phyloP scores from a whole-genome alignment of 2,888 invertebrate species.

The Erebia ligea region DNA sequence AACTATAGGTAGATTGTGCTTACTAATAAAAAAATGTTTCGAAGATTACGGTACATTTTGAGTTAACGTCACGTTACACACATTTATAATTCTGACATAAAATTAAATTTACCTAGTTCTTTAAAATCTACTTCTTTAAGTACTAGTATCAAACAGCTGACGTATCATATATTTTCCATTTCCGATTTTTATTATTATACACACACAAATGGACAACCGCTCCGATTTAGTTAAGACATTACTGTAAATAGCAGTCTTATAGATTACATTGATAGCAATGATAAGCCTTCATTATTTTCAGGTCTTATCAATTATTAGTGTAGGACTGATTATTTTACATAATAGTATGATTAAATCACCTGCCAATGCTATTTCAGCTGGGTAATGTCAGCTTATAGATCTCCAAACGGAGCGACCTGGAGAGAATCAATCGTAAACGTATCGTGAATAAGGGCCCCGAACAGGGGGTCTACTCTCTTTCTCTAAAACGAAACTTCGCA shows the following conservation, averaged over 20 bases:
- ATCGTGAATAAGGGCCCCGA: no score
- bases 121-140: not conserved
- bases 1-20: not conserved
- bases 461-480: no score
- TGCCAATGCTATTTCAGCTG: conserved; percentile 18
- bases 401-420: not conserved
- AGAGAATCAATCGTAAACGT: no score
- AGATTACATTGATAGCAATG: conserved; percentile 46
- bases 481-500: no score
- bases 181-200: not conserved
- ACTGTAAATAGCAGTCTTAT: conserved; percentile 44
- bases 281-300: conserved; percentile 47
- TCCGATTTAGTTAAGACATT: conserved; percentile 44
- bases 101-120: not conserved
- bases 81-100: not conserved
- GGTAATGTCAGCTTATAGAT: conserved; percentile 2
- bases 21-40: not conserved
- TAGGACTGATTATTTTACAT: conserved; percentile 37
- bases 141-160: not conserved
- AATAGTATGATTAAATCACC: conserved; percentile 21
- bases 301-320: conserved; percentile 39
- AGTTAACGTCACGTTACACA: not conserved
- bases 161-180: not conserved
- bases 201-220: conserved; percentile 27
- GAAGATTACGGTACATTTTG: not conserved